Conservation (phyloP, 2,113 vertebrate genomes). For the Pygathrix nemaeus region DNA sequence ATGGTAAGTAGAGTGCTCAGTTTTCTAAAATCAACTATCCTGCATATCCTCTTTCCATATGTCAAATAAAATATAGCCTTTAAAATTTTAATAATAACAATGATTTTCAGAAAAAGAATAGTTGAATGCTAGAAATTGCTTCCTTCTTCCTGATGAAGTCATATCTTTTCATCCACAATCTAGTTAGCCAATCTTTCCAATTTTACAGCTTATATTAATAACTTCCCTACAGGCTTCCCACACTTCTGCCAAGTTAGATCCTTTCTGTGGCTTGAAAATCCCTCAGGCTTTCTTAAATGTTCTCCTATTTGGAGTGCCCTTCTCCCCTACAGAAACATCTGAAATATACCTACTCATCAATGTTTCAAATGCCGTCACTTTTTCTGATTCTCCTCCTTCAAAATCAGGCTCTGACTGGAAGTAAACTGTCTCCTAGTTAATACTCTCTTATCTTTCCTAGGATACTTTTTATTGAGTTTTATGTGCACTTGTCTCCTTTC, state of each 20-base stretch:
- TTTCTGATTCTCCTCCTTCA: background rate
- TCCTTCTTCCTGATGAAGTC: background rate
- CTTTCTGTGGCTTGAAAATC: background rate
- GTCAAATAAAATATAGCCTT: background rate
- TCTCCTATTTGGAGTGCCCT: background rate
- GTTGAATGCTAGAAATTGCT: background rate
- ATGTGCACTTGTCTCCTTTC: background rate
- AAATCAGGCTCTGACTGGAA: background rate
- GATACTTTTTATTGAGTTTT: background rate
- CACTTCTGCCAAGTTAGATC: background rate
- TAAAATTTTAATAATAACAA: slow-evolving; percentile 11
- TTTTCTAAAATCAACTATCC: slow-evolving; percentile 5
- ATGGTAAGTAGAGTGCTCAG: background rate
- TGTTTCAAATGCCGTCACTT: background rate
- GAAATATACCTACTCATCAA: background rate
- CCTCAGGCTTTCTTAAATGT: background rate
- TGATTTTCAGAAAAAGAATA: slow-evolving; percentile 20
- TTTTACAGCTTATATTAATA: background rate
- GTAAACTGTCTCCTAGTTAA: background rate
- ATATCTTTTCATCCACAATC: background rate
- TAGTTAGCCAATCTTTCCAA: background rate
- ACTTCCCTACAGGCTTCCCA: background rate
- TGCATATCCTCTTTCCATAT: background rate
- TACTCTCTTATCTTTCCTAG: background rate
- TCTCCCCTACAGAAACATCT: background rate